These are phyloP conservation scores for Ochotona curzoniae DNA, from an alignment of 2,113 vertebrate species.

Conservation along the genomic window DNA sequence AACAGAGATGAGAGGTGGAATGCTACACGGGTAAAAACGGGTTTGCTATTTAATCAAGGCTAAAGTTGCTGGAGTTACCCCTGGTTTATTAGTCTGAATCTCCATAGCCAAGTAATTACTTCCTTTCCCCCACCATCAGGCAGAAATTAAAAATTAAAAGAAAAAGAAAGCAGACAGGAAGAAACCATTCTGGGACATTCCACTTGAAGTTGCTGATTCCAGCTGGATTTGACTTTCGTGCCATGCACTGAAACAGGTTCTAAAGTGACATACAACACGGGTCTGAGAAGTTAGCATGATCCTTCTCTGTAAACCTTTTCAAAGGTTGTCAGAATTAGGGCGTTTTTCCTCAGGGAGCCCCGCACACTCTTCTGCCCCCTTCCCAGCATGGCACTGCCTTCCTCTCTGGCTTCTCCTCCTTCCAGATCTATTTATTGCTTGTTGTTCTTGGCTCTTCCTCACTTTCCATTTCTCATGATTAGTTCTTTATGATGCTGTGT, in stretches of 20 bases:
- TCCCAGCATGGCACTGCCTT: constrained; percentile 70
- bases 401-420: constrained; percentile 59
- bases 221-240: not conserved
- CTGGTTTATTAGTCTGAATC: constrained; percentile 53
- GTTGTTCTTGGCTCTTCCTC: constrained; percentile 89
- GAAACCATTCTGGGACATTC: not conserved
- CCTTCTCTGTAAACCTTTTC: constrained; percentile 53
- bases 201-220: not conserved
- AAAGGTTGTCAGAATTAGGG: constrained; percentile 71
- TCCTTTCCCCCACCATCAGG: constrained; percentile 29
- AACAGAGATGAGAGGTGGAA: constrained; percentile 74
- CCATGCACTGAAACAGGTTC: constrained; percentile 31
- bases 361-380: constrained; percentile 71
- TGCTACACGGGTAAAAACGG: constrained; percentile 70
- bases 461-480: constrained; percentile 92
- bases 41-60: constrained; percentile 66
- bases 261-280: constrained; percentile 51
- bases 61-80: constrained; percentile 68
- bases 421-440: constrained; percentile 88
- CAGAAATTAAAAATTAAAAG: constrained; percentile 52
- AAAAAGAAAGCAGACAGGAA: not conserved
- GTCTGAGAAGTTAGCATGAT: not conserved
- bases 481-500: constrained; percentile 89
- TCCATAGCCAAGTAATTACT: constrained; percentile 20
- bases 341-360: constrained; percentile 73